Conservation (phyloP, 2,888 invertebrate species). For the Andricus quercusramuli region DNA sequence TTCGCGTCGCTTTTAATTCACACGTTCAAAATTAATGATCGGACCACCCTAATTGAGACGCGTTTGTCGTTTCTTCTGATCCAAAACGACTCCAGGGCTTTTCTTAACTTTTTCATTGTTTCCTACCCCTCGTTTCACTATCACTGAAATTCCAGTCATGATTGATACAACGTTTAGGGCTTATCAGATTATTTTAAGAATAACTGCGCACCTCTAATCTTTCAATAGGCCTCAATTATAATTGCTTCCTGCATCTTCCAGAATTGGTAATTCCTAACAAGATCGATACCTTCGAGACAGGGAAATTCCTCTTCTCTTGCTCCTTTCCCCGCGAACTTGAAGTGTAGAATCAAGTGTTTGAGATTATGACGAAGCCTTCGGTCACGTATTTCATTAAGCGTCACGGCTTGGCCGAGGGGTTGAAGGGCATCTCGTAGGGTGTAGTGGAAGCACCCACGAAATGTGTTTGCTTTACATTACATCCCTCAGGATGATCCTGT, state of each 20-base stretch:
- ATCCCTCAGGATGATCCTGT: conserved; percentile 69
- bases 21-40: conserved; percentile 69
- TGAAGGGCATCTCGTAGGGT: conserved; percentile 55
- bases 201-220: no score
- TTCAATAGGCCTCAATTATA: no score
- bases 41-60: conserved; percentile 37
- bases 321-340: conserved; percentile 50
- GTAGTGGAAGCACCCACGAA: conserved; percentile 64
- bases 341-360: conserved; percentile 74
- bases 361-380: conserved; percentile 77
- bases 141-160: not conserved
- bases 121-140: not conserved
- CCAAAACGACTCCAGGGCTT: conserved; percentile 10
- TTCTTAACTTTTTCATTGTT: conserved; percentile 23
- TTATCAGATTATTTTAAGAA: not conserved
- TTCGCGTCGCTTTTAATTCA: conserved; percentile 70
- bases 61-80: conserved; percentile 26
- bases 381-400: conserved; percentile 79
- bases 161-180: not conserved
- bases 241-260: not conserved
- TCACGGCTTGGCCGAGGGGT: conserved; percentile 64
- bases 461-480: conserved; percentile 73
- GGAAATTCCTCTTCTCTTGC: conserved; percentile 46
- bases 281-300: conserved; percentile 46
- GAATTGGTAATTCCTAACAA: conserved; percentile 23